A percentile compares a stretch with the other conserved stretches of the same genome.
These are phyloP conservation scores for Chironex yamaguchii DNA, from an alignment of 30 jellyfish, hydroid and myxozoan species.

Conservation along the genomic window DNA sequence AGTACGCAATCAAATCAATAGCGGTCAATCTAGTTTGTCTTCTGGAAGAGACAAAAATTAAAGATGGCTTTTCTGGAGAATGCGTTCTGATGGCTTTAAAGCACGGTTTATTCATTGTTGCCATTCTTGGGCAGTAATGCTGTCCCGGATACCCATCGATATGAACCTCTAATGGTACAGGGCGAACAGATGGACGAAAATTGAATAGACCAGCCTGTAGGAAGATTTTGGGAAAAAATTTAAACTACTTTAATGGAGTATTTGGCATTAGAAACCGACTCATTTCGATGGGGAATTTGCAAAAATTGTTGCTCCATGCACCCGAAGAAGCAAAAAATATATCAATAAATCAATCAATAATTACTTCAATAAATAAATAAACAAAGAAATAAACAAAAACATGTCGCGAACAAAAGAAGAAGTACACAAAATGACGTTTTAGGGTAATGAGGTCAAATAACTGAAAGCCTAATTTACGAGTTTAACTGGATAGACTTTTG, in stretches of 20 bases:
- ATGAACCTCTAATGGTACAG: constrained; percentile 99
- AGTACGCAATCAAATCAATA: constrained; percentile 88
- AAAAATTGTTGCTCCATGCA: too few species aligned
- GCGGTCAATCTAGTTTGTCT: constrained; percentile 99
- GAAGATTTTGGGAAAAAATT: background rate
- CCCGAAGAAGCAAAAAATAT: background rate
- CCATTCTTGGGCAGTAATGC: constrained; percentile 99
- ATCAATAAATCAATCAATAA: background rate
- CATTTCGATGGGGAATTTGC: too few species aligned
- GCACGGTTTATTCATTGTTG: constrained; percentile 98
- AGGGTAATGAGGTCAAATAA: too few species aligned
- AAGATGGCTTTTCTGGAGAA: constrained; percentile 97
- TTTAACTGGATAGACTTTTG: too few species aligned
- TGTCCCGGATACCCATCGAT: constrained; percentile 99
- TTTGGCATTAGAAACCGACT: too few species aligned
- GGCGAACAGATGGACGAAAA: constrained; percentile 99
- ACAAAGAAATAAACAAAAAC: too few species aligned
- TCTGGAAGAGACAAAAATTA: constrained; percentile 95
- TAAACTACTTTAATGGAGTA: too few species aligned
- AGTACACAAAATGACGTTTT: too few species aligned
- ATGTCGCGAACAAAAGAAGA: too few species aligned
- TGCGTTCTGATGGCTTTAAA: constrained; percentile 94
- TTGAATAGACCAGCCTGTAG: constrained; percentile 96
- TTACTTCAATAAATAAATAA: background rate
- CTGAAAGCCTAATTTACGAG: too few species aligned